phyloP scores from a whole-genome alignment of 2,797 vertebrate genomes.

The Onychomys leucogaster region DNA sequence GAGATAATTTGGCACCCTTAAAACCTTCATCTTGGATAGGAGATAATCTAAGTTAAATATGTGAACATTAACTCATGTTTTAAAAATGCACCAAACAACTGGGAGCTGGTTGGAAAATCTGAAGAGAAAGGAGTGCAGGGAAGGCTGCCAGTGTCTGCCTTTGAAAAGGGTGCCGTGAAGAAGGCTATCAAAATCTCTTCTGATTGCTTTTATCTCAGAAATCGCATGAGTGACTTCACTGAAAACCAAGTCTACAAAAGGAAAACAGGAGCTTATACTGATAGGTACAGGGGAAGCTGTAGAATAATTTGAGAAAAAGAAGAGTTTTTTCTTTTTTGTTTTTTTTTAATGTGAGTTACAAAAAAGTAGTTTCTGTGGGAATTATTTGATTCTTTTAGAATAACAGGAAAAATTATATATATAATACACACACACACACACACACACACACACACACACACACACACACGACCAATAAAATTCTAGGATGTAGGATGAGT shows the following conservation, averaged over 20 bases:
- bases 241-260: conserved; percentile 45
- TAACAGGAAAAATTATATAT: not conserved
- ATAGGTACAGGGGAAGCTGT: not conserved
- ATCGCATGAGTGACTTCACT: conserved; percentile 15
- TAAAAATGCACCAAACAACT: conserved; percentile 69
- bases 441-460: too few relatives aligned
- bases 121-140: not conserved
- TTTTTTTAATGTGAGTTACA: not conserved
- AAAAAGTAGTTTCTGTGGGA: not conserved
- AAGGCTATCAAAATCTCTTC: conserved; percentile 26
- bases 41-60: conserved; percentile 80
- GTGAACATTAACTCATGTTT: conserved; percentile 73
- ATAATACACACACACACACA: too few relatives aligned
- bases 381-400: not conserved
- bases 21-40: conserved; percentile 75
- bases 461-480: not conserved
- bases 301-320: conserved; percentile 18
- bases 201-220: conserved; percentile 44
- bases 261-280: not conserved
- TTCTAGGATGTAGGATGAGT: not conserved
- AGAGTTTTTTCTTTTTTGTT: not conserved
- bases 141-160: not conserved
- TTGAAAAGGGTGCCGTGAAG: conserved; percentile 7
- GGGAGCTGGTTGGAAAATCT: conserved; percentile 51
- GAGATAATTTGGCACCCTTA: conserved; percentile 71